A percentile compares a stretch with the other conserved stretches of the same genome.
Evolutionary conservation across 2,113 vertebrate genomes (phyloP).

Genomic region (Oncorhynchus tshawytscha): DNA sequence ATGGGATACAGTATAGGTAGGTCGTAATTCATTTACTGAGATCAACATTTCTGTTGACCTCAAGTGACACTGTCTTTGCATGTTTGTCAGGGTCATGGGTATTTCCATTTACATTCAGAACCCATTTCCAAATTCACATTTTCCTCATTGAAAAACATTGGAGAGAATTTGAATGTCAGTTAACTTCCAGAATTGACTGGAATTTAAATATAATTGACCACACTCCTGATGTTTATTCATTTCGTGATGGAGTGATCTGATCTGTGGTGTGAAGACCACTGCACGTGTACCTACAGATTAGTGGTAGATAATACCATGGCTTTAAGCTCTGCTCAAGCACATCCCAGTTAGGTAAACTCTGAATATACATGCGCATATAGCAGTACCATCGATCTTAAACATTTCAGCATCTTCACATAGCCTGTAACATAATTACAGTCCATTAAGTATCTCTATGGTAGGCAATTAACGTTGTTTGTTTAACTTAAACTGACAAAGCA

Average conservation of each 20-base stretch:
- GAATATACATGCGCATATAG: not conserved
- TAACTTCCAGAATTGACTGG: too few relatives aligned
- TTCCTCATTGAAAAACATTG: not conserved
- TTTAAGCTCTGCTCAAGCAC: constrained; percentile 37
- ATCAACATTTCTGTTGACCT: not conserved
- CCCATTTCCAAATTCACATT: not conserved
- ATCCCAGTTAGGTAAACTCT: constrained; percentile 51
- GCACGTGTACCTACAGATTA: constrained; percentile 34
- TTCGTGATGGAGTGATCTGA: not conserved
- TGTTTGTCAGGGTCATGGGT: not conserved
- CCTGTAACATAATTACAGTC: not conserved
- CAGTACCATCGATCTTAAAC: not conserved
- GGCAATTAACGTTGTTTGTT: too few relatives aligned
- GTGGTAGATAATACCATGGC: constrained; percentile 1
- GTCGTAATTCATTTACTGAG: not conserved
- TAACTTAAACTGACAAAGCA: not conserved
- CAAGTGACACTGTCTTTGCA: not conserved
- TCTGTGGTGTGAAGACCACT: not conserved
- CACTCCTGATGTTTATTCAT: not conserved
- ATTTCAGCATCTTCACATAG: not conserved
- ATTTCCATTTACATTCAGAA: not conserved
- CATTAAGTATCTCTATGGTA: too few relatives aligned
- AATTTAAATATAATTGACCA: not conserved
- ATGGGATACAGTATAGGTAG: not conserved
- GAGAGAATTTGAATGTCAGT: too few relatives aligned